A percentile compares a stretch with the other conserved stretches of the same genome.
phyloP scores from a whole-genome alignment of 1,140 invertebrate genomes.

The Macrobrachium rosenbergii region DNA sequence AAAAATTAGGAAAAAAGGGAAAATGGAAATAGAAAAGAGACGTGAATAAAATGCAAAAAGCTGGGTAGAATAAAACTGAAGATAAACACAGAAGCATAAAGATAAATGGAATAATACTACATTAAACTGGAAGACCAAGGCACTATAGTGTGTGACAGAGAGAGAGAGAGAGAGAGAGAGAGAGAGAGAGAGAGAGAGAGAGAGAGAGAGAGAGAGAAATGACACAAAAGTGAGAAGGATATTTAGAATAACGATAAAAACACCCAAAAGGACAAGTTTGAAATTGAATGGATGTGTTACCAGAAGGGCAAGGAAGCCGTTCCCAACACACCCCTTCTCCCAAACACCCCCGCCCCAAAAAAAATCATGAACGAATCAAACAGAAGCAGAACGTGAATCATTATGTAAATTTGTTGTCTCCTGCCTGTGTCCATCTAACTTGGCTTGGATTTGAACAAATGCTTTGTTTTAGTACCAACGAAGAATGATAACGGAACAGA shows the following conservation, averaged over 20 bases:
- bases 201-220: constrained; percentile 24
- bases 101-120: not conserved
- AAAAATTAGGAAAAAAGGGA: not conserved
- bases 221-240: not conserved
- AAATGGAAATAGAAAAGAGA: not conserved
- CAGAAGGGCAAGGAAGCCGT: too few species aligned
- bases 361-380: too few species aligned
- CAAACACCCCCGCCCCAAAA: too few species aligned
- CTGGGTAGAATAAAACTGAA: not conserved
- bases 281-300: too few species aligned
- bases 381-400: too few species aligned
- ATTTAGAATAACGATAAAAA: not conserved
- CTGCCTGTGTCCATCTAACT: too few species aligned
- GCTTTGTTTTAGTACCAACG: too few species aligned
- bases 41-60: not conserved
- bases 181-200: constrained; percentile 25
- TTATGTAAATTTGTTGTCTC: too few species aligned
- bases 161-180: constrained; percentile 1
- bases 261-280: too few species aligned
- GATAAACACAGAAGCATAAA: not conserved
- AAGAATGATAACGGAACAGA: too few species aligned
- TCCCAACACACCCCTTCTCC: too few species aligned
- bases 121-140: not conserved
- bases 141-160: not conserved
- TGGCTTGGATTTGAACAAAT: too few species aligned